phyloP scores from a whole-genome alignment of 2,888 invertebrate genomes.

The Clanis bilineata region DNA sequence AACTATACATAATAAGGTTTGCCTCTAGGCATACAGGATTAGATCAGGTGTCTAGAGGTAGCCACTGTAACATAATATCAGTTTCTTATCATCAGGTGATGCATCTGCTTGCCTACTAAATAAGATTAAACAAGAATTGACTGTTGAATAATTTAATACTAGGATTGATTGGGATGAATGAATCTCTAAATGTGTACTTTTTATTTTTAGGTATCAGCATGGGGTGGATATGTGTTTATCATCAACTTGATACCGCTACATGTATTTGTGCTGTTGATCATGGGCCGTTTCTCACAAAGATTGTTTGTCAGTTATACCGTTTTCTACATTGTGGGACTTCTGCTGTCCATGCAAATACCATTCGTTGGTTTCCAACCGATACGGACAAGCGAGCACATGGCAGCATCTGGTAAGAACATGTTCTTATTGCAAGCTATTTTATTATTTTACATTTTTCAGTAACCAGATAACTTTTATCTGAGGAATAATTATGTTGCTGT shows the following conservation, averaged over 20 bases:
- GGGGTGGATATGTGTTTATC: conserved; percentile 99
- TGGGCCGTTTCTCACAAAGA: conserved; percentile 97
- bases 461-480: too few relatives aligned
- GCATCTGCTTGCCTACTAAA: too few relatives aligned
- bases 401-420: conserved; percentile 89
- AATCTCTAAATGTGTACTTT: not conserved
- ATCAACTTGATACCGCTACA: conserved; percentile 99
- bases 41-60: too few relatives aligned
- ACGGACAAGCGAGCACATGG: conserved; percentile 99
- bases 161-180: not conserved
- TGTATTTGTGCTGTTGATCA: conserved; percentile 95
- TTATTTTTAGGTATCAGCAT: conserved; percentile 92
- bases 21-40: too few relatives aligned
- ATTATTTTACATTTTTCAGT: not conserved
- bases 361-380: conserved; percentile 99
- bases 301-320: conserved; percentile 97
- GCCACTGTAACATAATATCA: too few relatives aligned
- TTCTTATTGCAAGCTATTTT: too few relatives aligned
- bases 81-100: too few relatives aligned
- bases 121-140: too few relatives aligned
- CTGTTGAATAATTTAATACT: too few relatives aligned
- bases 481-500: too few relatives aligned
- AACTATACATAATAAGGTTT: too few relatives aligned
- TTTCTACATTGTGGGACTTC: conserved; percentile 97
- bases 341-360: conserved; percentile 98